A percentile compares a stretch with the other conserved stretches of the same genome.
These are phyloP conservation scores for Gambusia holbrooki DNA, from an alignment of 2,113 vertebrate species.

Conservation along the genomic window DNA sequence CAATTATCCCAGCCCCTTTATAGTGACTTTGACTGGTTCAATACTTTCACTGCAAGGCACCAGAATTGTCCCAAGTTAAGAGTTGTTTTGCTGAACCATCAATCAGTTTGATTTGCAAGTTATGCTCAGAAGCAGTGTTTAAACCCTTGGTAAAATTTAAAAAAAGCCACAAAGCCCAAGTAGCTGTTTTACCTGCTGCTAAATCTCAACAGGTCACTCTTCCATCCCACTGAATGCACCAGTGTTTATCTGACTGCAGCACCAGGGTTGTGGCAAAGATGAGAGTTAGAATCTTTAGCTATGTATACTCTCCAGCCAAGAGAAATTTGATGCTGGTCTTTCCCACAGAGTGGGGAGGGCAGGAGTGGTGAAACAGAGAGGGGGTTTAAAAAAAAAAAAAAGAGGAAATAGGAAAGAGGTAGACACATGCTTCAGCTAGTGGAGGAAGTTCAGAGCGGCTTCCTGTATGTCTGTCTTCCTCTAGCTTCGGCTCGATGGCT, in stretches of 20 bases:
- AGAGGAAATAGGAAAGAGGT: conserved; percentile 22
- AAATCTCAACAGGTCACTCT: conserved; percentile 1
- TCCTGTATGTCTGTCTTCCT: conserved; percentile 52
- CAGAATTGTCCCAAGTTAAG: conserved; percentile 12
- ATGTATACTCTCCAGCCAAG: conserved; percentile 66
- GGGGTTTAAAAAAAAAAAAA: not conserved
- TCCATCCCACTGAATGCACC: conserved; percentile 9
- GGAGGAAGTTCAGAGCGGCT: conserved; percentile 50
- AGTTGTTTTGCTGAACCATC: not conserved
- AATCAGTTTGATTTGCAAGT: not conserved
- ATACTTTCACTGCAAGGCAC: conserved; percentile 27
- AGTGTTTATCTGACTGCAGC: conserved; percentile 48
- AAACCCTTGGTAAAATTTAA: conserved; percentile 52
- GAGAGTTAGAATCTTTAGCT: conserved; percentile 62
- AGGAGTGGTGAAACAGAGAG: conserved; percentile 11
- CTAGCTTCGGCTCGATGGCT: conserved; percentile 3
- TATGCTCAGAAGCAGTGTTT: conserved; percentile 22
- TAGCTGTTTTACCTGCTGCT: conserved; percentile 55
- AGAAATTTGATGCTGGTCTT: conserved; percentile 70
- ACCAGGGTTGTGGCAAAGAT: conserved; percentile 52
- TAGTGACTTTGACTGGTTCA: conserved; percentile 10
- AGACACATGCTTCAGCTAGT: conserved; percentile 11
- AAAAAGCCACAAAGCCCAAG: conserved; percentile 38
- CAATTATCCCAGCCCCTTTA: conserved; percentile 17
- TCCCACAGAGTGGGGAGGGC: conserved; percentile 57